Evolutionary conservation across 2,113 vertebrate genomes (phyloP).

Genomic region (Chaetura pelagica): DNA sequence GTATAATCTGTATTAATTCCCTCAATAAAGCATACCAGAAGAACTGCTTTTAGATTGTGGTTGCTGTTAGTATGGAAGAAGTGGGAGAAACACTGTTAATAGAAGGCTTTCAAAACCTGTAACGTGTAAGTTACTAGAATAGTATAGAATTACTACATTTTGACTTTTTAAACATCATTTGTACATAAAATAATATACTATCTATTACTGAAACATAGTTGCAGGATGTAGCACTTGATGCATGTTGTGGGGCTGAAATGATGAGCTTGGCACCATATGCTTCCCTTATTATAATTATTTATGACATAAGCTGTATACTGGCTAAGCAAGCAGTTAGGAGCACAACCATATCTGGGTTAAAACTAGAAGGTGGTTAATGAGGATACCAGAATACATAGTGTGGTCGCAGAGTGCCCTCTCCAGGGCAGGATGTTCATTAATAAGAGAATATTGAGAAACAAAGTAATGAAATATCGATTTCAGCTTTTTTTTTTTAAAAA

Average conservation of each 20-base stretch:
- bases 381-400: not conserved
- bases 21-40: not conserved
- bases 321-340: not conserved
- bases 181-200: not conserved
- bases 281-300: not conserved
- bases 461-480: not conserved
- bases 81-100: not conserved
- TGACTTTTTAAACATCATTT: not conserved
- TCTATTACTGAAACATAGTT: not conserved
- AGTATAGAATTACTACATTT: not conserved
- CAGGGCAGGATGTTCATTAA: slow-evolving; percentile 49
- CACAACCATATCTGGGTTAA: not conserved
- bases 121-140: not conserved
- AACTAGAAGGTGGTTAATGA: not conserved
- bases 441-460: not conserved
- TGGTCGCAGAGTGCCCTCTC: slow-evolving; percentile 65
- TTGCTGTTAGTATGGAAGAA: not conserved
- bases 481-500: not conserved
- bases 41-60: not conserved
- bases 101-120: not conserved
- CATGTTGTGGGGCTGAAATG: not conserved
- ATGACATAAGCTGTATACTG: not conserved
- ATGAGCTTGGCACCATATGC: not conserved
- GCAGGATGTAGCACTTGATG: not conserved
- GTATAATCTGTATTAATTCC: not conserved